Evolutionary conservation across 2,797 vertebrate genomes (phyloP), one percentile per base, ranked within the genome.

Genomic region (Melanitta fusca): DNA sequence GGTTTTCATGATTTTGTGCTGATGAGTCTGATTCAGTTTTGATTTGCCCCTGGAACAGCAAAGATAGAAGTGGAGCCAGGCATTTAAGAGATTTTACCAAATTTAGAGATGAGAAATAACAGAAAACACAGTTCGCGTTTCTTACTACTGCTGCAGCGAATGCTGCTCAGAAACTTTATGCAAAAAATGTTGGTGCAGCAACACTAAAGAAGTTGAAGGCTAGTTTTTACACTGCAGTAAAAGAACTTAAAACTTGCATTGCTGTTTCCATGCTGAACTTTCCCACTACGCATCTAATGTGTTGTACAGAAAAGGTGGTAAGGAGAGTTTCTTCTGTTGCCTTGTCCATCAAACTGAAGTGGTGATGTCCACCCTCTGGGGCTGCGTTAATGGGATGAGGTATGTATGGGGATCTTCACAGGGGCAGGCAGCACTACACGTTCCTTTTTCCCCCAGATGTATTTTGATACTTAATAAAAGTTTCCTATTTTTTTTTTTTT

Each of bases 401-500:
- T 61, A 78, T 7, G 3, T 19, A 6, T 41, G 38, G 39, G 1
- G 47, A 1, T 45, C 47, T 79, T 88, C 58, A 47, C 20, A 51
- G 21, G 6, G 30, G 4, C 21, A 54, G 30, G 5, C 21, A 56
- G 18, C 32, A 24, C 9, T 57, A 8, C 43, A 57, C 20, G 5
- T 57, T 58, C 13, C 15, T 65, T 61, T 53, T 53, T 53, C 8
- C 51, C 43, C 12, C 24, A 66, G 65, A 5, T 2, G 5, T 43
- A 27, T 69, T 39, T 45, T 88, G 58, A 41, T 0, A 0, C 11
- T 89, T 77, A 45, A 13, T 77, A 38, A 49, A 73, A 21, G 11
- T 69, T 75, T 70, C 6, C 36, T 81, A 1, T 84, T 91, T 81
- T 71, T 84, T 92, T 84, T 92, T 81, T 71, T 15, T 51, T 85